Evolutionary conservation across 2,113 vertebrate genomes (phyloP), one percentile per base, ranked within the genome.

Genomic region (Microtus richardsoni): DNA sequence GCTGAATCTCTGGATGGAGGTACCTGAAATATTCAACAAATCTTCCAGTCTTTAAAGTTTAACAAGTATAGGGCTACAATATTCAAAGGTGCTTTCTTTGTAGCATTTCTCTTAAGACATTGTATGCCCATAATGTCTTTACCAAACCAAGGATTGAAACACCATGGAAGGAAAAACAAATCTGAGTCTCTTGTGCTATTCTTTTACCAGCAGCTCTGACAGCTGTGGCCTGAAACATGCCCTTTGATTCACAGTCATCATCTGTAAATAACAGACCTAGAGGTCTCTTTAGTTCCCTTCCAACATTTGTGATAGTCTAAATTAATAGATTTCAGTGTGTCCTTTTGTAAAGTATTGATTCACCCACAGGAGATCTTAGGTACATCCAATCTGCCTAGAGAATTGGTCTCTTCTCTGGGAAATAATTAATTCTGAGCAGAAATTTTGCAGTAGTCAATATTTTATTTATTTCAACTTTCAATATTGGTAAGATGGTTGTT

Each of bases 271-370:
- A 71, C 85, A 95, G n/a, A 62, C 71, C 44, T 92, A 88, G 39
- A 74, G 75, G 21, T 88, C 44, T 58, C 2, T 17, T 41, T 85
- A 52, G 21, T 28, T 93, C 9, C 1, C 16, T 91, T 89, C 78
- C 49, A 94, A 91, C 12, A 52, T 89, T 71, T 39, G 41, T 39
- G 44, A 94, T 4, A 71, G 39, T 58, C 19, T 88, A 96, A 90
- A 87, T 93, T 75, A 78, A 77, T 83, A 92, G 52, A 17, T 80
- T 86, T 83, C 33, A 17, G 9, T 44, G 36, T 87, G 36, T 70
- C 28, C 49, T 89, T 93, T 82, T 58, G 16, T 89, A 93, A 95
- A 94, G 83, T 95, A 92, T 70, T 88, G 28, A 85, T 79, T 96
- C 16, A 62, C 12, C 39, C 86, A 75, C 19, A 89, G 49, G 89